phyloP scores from a whole-genome alignment of 2,113 vertebrate species.

The Corydoras sp. region DNA sequence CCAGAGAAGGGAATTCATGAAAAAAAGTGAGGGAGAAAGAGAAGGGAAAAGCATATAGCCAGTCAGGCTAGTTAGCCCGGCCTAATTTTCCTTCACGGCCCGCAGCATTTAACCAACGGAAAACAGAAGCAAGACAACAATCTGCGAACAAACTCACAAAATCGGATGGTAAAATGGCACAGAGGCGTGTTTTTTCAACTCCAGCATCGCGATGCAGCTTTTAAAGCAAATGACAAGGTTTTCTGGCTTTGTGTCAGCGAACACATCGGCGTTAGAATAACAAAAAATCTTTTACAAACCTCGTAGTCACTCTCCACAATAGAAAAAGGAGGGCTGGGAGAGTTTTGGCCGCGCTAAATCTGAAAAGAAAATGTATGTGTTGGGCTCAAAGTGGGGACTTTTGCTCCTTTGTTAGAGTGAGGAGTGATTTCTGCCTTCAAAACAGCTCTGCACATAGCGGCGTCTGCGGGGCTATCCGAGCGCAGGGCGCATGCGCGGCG shows the following conservation, averaged over 20 bases:
- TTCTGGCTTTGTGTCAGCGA: slow-evolving; percentile 41
- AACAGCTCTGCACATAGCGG: slow-evolving; percentile 37
- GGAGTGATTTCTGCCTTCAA: slow-evolving; percentile 35
- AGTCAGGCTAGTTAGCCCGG: slow-evolving; percentile 35
- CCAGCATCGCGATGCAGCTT: background rate
- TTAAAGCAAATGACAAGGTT: slow-evolving; percentile 2
- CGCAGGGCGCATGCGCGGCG: slow-evolving; percentile 31
- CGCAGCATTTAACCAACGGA: slow-evolving; percentile 36
- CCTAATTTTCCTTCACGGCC: slow-evolving; percentile 42
- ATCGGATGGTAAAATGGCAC: background rate
- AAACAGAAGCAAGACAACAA: slow-evolving; percentile 32
- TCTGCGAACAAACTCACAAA: slow-evolving; percentile 9
- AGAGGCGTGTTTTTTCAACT: background rate
- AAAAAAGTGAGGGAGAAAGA: slow-evolving; percentile 18
- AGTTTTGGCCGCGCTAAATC: slow-evolving; percentile 11
- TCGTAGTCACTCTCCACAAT: slow-evolving; percentile 37
- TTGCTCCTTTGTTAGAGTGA: slow-evolving; percentile 36
- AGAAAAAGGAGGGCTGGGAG: slow-evolving; percentile 21
- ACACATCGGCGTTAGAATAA: slow-evolving; percentile 33
- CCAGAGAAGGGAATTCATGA: background rate
- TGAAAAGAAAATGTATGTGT: slow-evolving; percentile 1
- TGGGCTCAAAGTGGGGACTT: slow-evolving; percentile 33
- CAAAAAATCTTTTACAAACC: slow-evolving; percentile 44
- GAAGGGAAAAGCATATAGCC: slow-evolving; percentile 10
- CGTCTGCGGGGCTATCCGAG: slow-evolving; percentile 30